phyloP scores from a whole-genome alignment of 2,113 vertebrate species.

The Archocentrus centrarchus region DNA sequence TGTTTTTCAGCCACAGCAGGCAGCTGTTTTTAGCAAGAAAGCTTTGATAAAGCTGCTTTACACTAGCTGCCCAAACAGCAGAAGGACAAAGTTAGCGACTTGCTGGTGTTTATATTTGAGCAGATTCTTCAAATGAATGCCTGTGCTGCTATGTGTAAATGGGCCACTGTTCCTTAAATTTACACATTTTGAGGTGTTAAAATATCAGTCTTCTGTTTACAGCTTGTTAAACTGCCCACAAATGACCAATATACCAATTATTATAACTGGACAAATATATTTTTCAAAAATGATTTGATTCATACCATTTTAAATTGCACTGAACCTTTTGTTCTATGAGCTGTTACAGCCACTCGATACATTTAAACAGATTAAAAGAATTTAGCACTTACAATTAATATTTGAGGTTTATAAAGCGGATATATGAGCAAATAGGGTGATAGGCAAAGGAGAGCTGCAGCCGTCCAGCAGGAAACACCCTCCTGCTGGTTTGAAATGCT shows the following conservation, averaged over 20 bases:
- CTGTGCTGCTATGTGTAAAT: background rate
- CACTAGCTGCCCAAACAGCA: constrained; percentile 13
- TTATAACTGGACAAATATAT: background rate
- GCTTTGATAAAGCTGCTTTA: background rate
- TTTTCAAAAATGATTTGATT: background rate
- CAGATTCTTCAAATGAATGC: constrained; percentile 13
- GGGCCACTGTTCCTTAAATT: background rate
- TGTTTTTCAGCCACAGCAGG: constrained; percentile 5
- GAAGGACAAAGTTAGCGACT: background rate
- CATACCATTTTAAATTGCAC: background rate
- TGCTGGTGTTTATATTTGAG: background rate
- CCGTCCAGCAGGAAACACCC: constrained; percentile 24
- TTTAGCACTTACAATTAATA: background rate
- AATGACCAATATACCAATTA: background rate
- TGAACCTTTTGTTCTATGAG: background rate
- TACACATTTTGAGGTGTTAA: constrained; percentile 5
- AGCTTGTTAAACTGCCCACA: background rate
- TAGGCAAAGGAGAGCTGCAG: constrained; percentile 16
- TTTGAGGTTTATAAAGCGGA: background rate
- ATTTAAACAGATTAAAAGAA: background rate
- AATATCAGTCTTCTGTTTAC: background rate
- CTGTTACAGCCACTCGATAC: background rate
- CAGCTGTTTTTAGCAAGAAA: background rate
- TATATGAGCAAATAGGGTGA: constrained; percentile 27
- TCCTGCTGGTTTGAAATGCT: constrained; percentile 36